phyloP scores from a whole-genome alignment of 64 coral and sea anemone species.

The Dendrophyllia cribrosa region DNA sequence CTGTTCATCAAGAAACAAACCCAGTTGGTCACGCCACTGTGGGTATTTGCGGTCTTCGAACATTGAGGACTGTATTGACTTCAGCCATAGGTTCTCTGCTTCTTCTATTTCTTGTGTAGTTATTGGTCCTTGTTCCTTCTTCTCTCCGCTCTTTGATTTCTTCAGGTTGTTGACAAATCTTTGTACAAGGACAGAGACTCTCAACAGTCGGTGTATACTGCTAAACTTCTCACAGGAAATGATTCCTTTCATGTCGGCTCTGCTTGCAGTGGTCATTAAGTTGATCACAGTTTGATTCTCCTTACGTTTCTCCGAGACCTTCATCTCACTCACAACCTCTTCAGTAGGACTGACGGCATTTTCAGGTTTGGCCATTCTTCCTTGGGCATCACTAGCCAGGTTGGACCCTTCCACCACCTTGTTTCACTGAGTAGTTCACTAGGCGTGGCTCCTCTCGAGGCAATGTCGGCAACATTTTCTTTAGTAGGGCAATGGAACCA shows the following conservation, averaged over 20 bases:
- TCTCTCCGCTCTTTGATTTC: neutral
- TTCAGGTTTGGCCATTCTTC: constrained; percentile 25
- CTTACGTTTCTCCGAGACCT: constrained; percentile 6
- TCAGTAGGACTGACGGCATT: neutral
- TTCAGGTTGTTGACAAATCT: constrained; percentile 13
- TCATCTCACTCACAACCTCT: neutral
- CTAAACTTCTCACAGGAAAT: constrained; percentile 23
- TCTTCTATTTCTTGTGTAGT: constrained; percentile 34
- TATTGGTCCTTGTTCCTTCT: neutral
- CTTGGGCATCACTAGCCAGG: neutral
- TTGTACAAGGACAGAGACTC: neutral
- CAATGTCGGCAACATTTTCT: constrained; percentile 22
- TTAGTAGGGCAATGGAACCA: constrained; percentile 1
- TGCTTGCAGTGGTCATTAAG: neutral
- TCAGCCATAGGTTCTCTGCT: constrained; percentile 39
- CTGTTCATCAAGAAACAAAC: too few relatives aligned
- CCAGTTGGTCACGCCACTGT: neutral
- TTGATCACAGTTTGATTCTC: too few relatives aligned
- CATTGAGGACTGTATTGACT: neutral
- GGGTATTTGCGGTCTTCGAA: neutral
- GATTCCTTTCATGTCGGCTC: constrained; percentile 8
- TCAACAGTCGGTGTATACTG: neutral
- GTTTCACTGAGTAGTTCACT: neutral
- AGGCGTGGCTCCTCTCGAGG: neutral
- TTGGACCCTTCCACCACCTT: constrained; percentile 8